Percentiles rank a stretch among this genome's conserved stretches.
Evolutionary conservation across 2,888 invertebrate species (phyloP).

Genomic region (Cyaniris semiargus): DNA sequence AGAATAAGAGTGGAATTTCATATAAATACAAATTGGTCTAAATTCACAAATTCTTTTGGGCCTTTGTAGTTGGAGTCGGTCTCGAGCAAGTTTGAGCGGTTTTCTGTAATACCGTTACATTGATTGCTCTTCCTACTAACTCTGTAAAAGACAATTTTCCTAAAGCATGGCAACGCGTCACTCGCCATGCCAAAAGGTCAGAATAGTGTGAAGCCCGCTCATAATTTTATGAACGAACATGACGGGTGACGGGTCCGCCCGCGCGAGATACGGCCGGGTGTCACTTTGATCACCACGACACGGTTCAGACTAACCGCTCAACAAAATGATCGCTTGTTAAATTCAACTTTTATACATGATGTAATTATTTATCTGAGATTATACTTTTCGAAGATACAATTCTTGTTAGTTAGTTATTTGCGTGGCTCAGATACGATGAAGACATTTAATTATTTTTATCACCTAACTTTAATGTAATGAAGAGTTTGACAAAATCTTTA

Average conservation of each 20-base stretch:
- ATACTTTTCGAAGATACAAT: neutral
- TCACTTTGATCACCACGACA: conserved; percentile 15
- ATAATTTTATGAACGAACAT: conserved; percentile 41
- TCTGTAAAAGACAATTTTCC: neutral
- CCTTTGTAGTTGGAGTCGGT: too few species aligned
- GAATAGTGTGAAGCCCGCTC: conserved; percentile 34
- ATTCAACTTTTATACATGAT: neutral
- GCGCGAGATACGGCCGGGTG: conserved; percentile 34
- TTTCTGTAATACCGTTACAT: too few species aligned
- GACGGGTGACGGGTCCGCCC: conserved; percentile 42
- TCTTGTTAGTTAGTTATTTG: neutral
- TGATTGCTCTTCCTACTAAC: too few species aligned
- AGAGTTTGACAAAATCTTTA: too few species aligned
- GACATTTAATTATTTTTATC: too few species aligned
- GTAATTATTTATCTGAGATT: neutral
- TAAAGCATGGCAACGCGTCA: neutral
- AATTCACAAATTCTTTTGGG: too few species aligned
- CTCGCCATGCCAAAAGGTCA: neutral
- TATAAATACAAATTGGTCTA: too few species aligned
- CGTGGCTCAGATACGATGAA: too few species aligned
- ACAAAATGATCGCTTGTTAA: conserved; percentile 6
- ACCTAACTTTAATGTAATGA: too few species aligned
- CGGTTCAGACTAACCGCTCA: neutral
- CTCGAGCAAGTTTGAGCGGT: too few species aligned
- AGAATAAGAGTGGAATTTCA: too few species aligned